These are phyloP conservation scores for Falco naumanni DNA, from an alignment of 2,797 vertebrate species.

Conservation along the genomic window DNA sequence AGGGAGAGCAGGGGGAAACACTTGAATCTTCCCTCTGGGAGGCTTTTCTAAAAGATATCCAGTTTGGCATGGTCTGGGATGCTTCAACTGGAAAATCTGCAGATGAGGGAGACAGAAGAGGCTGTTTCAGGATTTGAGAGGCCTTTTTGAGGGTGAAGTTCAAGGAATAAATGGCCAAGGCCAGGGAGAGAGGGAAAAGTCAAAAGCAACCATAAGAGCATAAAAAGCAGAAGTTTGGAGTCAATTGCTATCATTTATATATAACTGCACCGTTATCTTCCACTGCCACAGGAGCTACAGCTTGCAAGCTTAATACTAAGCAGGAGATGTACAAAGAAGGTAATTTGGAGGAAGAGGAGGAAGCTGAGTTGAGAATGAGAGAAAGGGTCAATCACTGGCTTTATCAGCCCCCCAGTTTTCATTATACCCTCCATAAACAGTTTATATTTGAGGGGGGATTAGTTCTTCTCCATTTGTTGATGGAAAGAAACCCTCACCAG, in stretches of 20 bases:
- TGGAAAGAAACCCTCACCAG: neutral
- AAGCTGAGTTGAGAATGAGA: neutral
- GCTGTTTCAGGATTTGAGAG: conserved; percentile 1
- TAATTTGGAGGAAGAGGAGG: neutral
- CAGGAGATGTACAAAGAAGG: neutral
- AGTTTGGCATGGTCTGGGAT: neutral
- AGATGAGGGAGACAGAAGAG: neutral
- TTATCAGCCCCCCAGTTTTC: neutral
- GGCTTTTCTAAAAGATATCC: neutral
- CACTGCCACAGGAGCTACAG: neutral
- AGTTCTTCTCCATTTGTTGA: neutral
- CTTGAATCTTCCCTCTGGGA: neutral
- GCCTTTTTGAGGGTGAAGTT: neutral
- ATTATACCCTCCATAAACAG: neutral
- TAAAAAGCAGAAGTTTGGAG: neutral
- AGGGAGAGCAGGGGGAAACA: neutral
- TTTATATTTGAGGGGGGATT: neutral
- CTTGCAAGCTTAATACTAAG: neutral
- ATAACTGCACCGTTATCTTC: neutral
- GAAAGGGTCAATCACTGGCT: neutral
- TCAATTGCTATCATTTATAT: neutral
- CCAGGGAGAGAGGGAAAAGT: neutral
- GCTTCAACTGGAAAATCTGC: conserved; percentile 22
- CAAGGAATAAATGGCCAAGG: neutral
- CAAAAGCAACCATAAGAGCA: neutral